Evolutionary conservation across 2,113 vertebrate species (phyloP).

Genomic region (Empidonax alnorum): DNA sequence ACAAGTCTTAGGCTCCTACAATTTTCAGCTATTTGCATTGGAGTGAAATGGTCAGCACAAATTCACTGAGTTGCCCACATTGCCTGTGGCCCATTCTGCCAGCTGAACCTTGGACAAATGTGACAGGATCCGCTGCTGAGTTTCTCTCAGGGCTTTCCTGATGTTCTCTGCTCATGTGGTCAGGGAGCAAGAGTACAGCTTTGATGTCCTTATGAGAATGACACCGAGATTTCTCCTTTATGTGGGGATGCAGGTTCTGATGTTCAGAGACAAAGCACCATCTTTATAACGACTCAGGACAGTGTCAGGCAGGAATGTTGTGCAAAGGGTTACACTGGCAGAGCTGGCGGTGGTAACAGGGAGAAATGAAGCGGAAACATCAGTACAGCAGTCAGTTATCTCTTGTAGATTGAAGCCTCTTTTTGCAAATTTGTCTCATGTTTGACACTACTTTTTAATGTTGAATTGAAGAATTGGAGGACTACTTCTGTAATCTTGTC

Average conservation of each 20-base stretch:
- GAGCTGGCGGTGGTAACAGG: neutral
- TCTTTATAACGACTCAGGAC: neutral
- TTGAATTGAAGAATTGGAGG: neutral
- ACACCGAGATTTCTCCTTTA: neutral
- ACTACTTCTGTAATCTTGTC: neutral
- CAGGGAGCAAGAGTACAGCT: neutral
- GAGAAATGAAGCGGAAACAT: neutral
- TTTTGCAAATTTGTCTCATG: neutral
- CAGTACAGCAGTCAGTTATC: neutral
- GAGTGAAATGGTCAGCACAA: neutral
- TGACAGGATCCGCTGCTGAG: neutral
- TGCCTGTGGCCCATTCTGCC: neutral
- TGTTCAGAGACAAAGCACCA: neutral
- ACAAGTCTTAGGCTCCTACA: neutral
- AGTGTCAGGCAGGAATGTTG: neutral
- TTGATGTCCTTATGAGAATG: neutral
- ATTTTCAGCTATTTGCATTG: neutral
- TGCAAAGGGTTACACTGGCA: neutral
- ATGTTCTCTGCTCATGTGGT: neutral
- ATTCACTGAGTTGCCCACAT: neutral
- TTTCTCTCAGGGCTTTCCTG: neutral
- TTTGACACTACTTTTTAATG: neutral
- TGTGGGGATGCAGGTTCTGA: neutral
- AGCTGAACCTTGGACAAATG: neutral
- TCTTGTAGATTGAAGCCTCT: neutral